A percentile compares a stretch with the other conserved stretches of the same genome.
phyloP scores from a whole-genome alignment of 2,888 invertebrate species.

The Cataglyphis cursor region DNA sequence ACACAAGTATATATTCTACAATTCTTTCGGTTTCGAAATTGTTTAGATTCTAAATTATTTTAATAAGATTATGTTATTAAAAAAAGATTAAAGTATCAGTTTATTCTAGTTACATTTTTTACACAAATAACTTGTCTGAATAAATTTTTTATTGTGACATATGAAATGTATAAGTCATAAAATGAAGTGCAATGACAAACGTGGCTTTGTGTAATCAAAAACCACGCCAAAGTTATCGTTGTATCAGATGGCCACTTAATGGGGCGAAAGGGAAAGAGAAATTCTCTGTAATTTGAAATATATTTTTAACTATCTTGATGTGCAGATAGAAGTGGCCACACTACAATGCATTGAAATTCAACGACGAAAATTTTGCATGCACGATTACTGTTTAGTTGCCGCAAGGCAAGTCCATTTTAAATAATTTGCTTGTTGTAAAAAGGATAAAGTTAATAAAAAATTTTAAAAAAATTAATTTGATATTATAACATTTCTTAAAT shows the following conservation, averaged over 20 bases:
- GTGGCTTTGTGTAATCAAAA: neutral
- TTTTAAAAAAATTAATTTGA: no score
- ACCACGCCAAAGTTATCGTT: neutral
- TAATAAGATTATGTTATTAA: neutral
- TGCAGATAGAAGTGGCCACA: neutral
- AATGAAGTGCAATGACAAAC: neutral
- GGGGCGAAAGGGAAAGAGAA: neutral
- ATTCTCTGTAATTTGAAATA: neutral
- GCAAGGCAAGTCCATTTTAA: no score
- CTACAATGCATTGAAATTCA: neutral
- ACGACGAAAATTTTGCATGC: no score
- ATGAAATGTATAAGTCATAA: neutral
- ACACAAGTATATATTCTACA: neutral
- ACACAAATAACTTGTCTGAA: neutral
- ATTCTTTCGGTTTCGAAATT: neutral
- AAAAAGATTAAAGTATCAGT: neutral
- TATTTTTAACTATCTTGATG: neutral
- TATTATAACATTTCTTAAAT: no score
- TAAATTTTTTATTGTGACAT: neutral
- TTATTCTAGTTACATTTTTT: neutral
- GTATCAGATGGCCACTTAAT: neutral
- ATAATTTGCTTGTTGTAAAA: no score
- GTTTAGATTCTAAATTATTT: neutral
- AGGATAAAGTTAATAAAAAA: no score
- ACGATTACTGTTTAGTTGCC: no score